Conservation (phyloP, 2,797 vertebrate genomes). For the Menidia menidia region DNA sequence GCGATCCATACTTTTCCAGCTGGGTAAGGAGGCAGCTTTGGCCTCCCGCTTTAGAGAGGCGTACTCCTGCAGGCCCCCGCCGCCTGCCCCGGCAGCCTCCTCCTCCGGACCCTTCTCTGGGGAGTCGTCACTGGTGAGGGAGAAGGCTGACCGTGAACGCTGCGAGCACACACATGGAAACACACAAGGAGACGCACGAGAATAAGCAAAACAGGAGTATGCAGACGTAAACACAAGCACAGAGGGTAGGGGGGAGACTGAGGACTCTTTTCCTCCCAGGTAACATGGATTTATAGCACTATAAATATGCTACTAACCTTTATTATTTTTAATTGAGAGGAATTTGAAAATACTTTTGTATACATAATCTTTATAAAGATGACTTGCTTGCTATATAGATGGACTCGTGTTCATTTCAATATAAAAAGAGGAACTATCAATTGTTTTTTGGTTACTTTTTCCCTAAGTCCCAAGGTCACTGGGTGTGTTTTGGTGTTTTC, state of each 20-base stretch:
- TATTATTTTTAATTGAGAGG: no score
- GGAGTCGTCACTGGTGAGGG: conserved; percentile 86
- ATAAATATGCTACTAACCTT: not conserved
- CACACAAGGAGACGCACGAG: not conserved
- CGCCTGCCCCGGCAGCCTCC: conserved; percentile 58
- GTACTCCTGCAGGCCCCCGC: conserved; percentile 67
- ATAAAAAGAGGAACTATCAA: no score
- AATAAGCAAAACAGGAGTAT: not conserved
- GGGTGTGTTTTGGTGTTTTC: conserved; percentile 27
- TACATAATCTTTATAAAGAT: no score
- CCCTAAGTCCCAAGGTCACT: not conserved
- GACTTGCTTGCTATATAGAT: no score
- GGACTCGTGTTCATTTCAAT: no score
- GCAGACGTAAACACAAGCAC: not conserved
- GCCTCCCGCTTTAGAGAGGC: conserved; percentile 82
- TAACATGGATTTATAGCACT: not conserved
- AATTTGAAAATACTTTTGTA: no score
- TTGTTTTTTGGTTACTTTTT: not conserved
- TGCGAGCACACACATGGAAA: conserved; percentile 66
- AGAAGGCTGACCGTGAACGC: conserved; percentile 88
- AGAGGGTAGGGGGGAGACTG: not conserved
- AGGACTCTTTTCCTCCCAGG: not conserved
- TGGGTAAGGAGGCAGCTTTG: conserved; percentile 81
- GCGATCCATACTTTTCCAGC: conserved; percentile 90
- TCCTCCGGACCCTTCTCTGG: conserved; percentile 76